These are phyloP conservation scores for Loxodonta africana DNA, from an alignment of 2,113 vertebrate genomes.

Conservation along the genomic window DNA sequence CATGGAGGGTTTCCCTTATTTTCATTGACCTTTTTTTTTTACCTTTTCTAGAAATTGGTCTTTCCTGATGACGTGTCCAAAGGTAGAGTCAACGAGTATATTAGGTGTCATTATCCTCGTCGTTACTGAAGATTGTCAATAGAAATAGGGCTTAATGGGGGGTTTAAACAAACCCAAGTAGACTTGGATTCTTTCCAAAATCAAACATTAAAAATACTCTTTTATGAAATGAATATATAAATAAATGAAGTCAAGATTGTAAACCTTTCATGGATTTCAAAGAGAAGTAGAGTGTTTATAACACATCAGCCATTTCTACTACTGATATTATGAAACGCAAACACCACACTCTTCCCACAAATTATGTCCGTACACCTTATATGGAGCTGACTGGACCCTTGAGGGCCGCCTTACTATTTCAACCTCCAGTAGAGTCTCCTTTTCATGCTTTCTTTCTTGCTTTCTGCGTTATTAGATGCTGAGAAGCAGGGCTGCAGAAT, in stretches of 20 bases:
- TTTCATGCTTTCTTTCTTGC: neutral
- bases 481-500: neutral
- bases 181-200: constrained; percentile 29
- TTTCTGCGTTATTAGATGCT: neutral
- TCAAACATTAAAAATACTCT: neutral
- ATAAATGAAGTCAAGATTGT: neutral
- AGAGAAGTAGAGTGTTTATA: neutral
- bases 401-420: neutral
- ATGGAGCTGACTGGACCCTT: neutral
- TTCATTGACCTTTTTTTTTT: neutral
- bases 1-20: neutral
- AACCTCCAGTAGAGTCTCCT: neutral
- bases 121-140: neutral
- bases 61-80: neutral
- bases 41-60: neutral
- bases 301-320: neutral
- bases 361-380: fast-evolving
- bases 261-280: neutral
- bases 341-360: neutral
- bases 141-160: neutral
- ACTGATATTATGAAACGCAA: neutral
- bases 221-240: neutral
- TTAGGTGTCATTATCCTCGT: neutral
- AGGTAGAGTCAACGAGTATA: neutral
- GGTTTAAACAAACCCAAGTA: neutral